Evolutionary conservation across 1,140 invertebrate genomes (phyloP).

Genomic region (Orchesella cincta): DNA sequence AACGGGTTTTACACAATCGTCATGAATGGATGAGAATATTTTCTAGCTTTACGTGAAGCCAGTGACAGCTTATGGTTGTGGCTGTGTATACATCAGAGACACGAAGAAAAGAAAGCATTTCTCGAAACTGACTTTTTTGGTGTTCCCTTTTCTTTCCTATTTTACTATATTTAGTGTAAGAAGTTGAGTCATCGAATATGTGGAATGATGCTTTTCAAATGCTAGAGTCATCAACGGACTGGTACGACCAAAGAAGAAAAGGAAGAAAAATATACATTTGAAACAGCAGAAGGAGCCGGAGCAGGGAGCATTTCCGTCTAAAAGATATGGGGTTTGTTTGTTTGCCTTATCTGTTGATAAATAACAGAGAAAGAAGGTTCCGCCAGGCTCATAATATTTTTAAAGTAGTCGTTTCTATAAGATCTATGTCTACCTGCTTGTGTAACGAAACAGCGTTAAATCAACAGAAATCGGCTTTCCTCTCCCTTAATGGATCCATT

Average conservation of each 20-base stretch:
- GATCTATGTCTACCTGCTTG: constrained; percentile 27
- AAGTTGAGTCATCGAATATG: not conserved
- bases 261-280: not conserved
- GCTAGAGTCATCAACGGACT: too few species aligned
- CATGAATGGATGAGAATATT: not conserved
- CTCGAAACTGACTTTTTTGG: not conserved
- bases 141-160: not conserved
- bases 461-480: constrained; percentile 33
- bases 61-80: too few species aligned
- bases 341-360: constrained; percentile 25
- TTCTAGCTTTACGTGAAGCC: not conserved
- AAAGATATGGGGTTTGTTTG: constrained; percentile 24
- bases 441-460: constrained; percentile 26
- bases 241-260: constrained; percentile 11
- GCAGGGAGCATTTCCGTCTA: not conserved
- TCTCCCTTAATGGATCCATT: constrained; percentile 31
- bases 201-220: not conserved
- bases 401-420: constrained; percentile 26
- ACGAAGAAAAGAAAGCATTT: not conserved
- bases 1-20: not conserved
- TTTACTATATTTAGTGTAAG: not conserved
- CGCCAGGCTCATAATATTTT: constrained; percentile 23
- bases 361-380: not conserved
- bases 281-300: not conserved
- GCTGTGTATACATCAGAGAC: too few species aligned